Conservation (phyloP, 2,797 vertebrate genomes). For the Gymnoscopelus braueri region DNA sequence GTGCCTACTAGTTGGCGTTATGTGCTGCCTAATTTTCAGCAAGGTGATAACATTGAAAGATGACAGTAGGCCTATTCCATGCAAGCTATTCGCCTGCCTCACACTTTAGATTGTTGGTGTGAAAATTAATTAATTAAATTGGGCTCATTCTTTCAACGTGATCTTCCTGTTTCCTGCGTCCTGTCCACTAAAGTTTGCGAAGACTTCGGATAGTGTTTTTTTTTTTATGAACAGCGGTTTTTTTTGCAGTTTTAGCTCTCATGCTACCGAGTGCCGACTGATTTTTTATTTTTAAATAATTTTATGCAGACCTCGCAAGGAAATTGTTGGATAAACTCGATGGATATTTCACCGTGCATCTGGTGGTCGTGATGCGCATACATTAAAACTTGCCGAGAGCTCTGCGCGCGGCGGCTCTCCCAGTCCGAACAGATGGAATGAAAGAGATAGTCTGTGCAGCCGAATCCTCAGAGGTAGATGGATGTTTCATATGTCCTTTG, state of each 20-base stretch:
- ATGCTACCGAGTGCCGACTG: constrained; percentile 26
- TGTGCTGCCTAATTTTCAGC: constrained; percentile 57
- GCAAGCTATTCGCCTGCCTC: constrained; percentile 24
- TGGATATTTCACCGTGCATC: constrained; percentile 36
- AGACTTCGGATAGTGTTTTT: constrained; percentile 51
- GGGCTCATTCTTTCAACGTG: constrained; percentile 24
- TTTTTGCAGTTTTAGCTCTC: constrained; percentile 19
- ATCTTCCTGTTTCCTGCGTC: constrained; percentile 33
- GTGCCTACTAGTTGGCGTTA: constrained; percentile 41
- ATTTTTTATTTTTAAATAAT: constrained; percentile 42
- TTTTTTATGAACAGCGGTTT: constrained; percentile 29
- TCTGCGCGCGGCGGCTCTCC: constrained; percentile 37
- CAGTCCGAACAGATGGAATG: constrained; percentile 58
- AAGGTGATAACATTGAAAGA: constrained; percentile 61
- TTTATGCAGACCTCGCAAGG: constrained; percentile 15
- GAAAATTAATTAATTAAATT: neutral
- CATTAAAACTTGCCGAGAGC: constrained; percentile 59
- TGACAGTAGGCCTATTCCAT: constrained; percentile 32
- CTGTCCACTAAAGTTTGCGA: constrained; percentile 67
- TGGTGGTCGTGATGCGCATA: constrained; percentile 36
- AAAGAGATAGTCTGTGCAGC: constrained; percentile 31
- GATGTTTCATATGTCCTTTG: constrained; percentile 23
- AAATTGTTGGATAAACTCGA: constrained; percentile 35
- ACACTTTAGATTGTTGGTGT: constrained; percentile 3
- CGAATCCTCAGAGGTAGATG: constrained; percentile 40